Evolutionary conservation across 2,797 vertebrate species (phyloP).

Genomic region (Dromococcyx pavoninus): DNA sequence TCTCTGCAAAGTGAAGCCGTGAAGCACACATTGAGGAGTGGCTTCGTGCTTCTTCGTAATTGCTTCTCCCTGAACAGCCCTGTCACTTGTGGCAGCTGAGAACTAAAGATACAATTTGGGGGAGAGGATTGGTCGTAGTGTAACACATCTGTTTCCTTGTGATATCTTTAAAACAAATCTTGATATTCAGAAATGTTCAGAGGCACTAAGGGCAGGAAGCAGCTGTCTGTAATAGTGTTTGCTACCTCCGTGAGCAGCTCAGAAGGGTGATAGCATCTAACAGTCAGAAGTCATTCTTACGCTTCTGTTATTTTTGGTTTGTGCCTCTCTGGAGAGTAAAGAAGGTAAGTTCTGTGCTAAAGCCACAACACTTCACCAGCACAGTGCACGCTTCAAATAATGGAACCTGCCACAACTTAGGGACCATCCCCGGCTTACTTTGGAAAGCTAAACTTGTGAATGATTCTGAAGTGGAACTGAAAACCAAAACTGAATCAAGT

Average conservation of each 20-base stretch:
- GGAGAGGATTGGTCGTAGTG: neutral
- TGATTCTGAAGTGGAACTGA: neutral
- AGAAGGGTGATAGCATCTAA: neutral
- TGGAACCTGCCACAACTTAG: neutral
- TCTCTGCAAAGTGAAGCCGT: neutral
- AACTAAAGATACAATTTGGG: neutral
- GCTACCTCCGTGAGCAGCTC: constrained; percentile 24
- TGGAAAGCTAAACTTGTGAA: neutral
- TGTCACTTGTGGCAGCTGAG: neutral
- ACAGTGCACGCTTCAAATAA: constrained; percentile 54
- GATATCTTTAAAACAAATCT: neutral
- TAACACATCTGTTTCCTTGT: neutral
- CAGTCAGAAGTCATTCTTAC: constrained; percentile 42
- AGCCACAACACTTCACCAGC: neutral
- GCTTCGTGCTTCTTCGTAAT: neutral
- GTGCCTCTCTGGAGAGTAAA: constrained; percentile 78
- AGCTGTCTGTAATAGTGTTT: neutral
- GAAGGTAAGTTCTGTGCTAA: constrained; percentile 69
- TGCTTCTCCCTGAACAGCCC: neutral
- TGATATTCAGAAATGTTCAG: neutral
- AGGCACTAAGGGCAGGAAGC: neutral
- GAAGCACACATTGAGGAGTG: neutral
- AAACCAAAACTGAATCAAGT: neutral
- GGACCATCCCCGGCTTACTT: constrained; percentile 65
- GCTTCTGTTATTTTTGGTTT: constrained; percentile 63